A percentile compares a stretch with the other conserved stretches of the same genome.
These are phyloP conservation scores for Rhopilema esculentum DNA, from an alignment of 30 jellyfish, hydroid and myxozoan species.

Conservation along the genomic window DNA sequence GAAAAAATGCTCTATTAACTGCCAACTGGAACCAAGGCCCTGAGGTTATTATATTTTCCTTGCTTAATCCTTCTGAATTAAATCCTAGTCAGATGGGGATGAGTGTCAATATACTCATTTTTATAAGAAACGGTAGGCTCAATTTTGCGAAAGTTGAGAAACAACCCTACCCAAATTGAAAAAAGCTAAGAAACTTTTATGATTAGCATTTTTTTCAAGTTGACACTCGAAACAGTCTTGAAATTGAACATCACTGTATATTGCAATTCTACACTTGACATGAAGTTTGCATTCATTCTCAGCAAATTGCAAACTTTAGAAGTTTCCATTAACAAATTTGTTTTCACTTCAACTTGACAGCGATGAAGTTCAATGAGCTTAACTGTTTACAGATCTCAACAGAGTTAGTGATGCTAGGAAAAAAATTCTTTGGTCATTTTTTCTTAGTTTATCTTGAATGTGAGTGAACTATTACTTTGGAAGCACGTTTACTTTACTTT, in stretches of 20 bases:
- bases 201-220: not conserved
- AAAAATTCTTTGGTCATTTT: not conserved
- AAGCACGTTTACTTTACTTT: no score
- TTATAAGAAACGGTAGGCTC: not conserved
- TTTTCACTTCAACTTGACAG: not conserved
- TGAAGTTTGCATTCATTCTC: not conserved
- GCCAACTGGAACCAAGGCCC: not conserved
- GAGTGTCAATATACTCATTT: not conserved
- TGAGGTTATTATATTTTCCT: not conserved
- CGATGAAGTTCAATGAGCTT: not conserved
- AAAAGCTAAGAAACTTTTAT: not conserved
- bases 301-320: not conserved
- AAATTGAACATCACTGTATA: not conserved
- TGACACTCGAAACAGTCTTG: not conserved
- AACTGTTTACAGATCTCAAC: not conserved
- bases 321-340: not conserved
- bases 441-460: not conserved
- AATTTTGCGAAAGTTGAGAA: not conserved
- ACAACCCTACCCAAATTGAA: not conserved
- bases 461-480: no score
- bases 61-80: not conserved
- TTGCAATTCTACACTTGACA: not conserved
- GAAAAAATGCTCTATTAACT: not conserved
- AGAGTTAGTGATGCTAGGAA: not conserved
- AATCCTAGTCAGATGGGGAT: not conserved